phyloP scores from a whole-genome alignment of 2,888 invertebrate species.

The Melikaiella ostensackeni region DNA sequence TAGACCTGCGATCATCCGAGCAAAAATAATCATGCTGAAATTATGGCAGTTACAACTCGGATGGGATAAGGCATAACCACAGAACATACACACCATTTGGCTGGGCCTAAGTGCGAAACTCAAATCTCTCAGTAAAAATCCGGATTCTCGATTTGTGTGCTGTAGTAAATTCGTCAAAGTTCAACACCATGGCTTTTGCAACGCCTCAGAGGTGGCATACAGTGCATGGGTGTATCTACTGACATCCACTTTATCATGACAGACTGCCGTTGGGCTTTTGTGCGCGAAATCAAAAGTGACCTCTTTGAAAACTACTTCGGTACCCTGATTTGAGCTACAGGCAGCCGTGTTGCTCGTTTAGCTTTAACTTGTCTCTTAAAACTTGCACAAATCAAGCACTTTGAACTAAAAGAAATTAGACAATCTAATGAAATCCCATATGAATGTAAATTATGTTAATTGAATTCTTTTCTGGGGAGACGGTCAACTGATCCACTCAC shows the following conservation, averaged over 20 bases:
- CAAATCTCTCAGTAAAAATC: neutral
- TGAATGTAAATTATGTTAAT: too few relatives aligned
- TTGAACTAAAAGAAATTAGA: neutral
- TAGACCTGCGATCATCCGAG: too few relatives aligned
- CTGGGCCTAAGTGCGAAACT: neutral
- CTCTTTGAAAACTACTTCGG: slow-evolving; percentile 46
- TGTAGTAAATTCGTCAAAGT: neutral
- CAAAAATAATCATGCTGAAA: too few relatives aligned
- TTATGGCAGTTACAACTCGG: neutral
- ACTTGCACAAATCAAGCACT: too few relatives aligned
- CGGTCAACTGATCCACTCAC: too few relatives aligned
- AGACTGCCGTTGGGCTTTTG: slow-evolving; percentile 28
- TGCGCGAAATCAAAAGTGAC: slow-evolving; percentile 51
- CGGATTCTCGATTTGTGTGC: neutral
- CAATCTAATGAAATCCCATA: too few relatives aligned
- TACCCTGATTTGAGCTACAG: too few relatives aligned
- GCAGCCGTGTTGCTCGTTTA: too few relatives aligned
- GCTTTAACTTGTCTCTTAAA: neutral
- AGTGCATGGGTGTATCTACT: slow-evolving; percentile 41
- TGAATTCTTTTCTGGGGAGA: too few relatives aligned
- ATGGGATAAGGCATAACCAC: slow-evolving; percentile 55
- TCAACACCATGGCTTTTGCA: slow-evolving; percentile 51
- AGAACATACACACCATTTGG: slow-evolving; percentile 1
- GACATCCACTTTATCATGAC: neutral
- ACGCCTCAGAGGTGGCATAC: neutral